Evolutionary conservation across 2,797 vertebrate species (phyloP), one percentile per base, ranked within the genome.

Genomic region (Echeneis naucrates): DNA sequence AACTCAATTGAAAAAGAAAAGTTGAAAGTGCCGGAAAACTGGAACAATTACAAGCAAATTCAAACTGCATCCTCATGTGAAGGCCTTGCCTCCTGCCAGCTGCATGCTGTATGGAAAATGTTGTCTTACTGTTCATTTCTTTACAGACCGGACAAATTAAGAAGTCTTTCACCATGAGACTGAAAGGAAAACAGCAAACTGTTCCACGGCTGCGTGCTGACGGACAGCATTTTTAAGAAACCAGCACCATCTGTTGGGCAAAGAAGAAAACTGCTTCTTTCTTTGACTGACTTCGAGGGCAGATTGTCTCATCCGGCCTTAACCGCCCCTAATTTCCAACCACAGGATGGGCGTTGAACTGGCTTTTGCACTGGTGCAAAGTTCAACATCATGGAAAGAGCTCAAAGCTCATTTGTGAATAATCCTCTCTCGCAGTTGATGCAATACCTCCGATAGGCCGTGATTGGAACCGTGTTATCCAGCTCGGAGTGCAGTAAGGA

Each of bases 201-300:
- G 13, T 42, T 38, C 24, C 44, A 33, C 4, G 7, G 14, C 66
- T 54, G 48, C 1, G 8, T 23, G 50, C 33, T 32, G 8, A 45
- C 8, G 40, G 8, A 47, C 14, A 38, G 68, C 8, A 27, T 60
- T 65, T 76, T 42, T 58, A 23, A 40, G 59, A 63, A 35, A 27
- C 42, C 79, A 72, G 81, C 87, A 72, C 90, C 91, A 81, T 68
- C 90, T 87, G 75, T 47, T 85, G 91, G 42, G 59, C 83, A 80
- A 79, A 83, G n/a, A 45, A 19, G 44, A 68, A 68, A 78, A 89
- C 38, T 4, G 65, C 72, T 54, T 13, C 27, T 58, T 38, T 7
- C 30, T 61, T 45, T 8, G 37, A 77, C 61, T 8, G 37, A 77
- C 61, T 21, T 8, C 11, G 9, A 4, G 50, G 37, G 14, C 61